Percentiles rank a stretch among this genome's conserved stretches.
Conservation (phyloP, 2,113 vertebrate species). For the Lepus europaeus region DNA sequence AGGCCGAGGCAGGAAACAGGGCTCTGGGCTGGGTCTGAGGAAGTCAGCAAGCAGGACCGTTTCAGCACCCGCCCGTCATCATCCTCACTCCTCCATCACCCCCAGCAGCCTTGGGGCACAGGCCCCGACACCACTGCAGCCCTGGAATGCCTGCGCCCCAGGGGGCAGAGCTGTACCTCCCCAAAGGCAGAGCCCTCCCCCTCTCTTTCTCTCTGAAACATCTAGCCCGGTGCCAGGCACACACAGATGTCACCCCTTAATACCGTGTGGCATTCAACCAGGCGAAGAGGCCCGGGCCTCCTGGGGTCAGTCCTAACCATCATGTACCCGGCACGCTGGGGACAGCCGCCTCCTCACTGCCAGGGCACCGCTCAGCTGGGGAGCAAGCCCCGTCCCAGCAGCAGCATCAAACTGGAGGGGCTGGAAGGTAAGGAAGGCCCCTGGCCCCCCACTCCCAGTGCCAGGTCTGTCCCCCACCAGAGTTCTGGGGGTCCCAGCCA, state of each 20-base stretch:
- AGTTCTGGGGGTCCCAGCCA: background rate
- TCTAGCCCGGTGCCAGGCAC: background rate
- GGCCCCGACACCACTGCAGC: background rate
- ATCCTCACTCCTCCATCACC: no score
- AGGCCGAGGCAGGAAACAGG: background rate
- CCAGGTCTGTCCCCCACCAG: background rate
- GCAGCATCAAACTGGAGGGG: constrained; percentile 1
- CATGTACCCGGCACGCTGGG: background rate
- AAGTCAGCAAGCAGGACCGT: background rate
- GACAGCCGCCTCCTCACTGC: background rate
- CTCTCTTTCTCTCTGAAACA: background rate
- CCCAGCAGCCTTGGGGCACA: background rate
- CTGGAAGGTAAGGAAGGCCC: constrained; percentile 46
- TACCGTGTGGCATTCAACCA: constrained; percentile 49
- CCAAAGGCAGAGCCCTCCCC: background rate
- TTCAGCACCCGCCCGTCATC: background rate
- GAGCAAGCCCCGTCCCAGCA: constrained; percentile 3
- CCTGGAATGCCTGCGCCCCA: background rate
- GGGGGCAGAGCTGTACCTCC: background rate
- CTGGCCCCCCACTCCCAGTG: constrained; percentile 69
- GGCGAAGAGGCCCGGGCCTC: background rate
- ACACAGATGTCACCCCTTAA: background rate
- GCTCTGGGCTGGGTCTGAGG: background rate
- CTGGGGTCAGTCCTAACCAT: background rate
- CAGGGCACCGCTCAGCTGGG: background rate